Evolutionary conservation across 1,140 invertebrate species (phyloP).

Genomic region (Helicoverpa armigera): DNA sequence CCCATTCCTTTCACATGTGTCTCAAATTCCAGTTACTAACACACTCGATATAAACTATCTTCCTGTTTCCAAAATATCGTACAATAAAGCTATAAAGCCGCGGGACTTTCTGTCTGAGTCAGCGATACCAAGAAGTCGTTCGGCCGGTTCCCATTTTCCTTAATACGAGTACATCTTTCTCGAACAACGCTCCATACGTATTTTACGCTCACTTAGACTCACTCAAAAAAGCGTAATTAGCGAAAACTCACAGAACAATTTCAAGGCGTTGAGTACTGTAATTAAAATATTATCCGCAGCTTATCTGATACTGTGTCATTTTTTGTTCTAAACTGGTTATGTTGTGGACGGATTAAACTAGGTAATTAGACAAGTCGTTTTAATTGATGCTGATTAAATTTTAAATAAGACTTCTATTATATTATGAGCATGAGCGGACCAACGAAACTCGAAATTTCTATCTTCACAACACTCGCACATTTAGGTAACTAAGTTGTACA

Average conservation of each 20-base stretch:
- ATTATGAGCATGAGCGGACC: no score
- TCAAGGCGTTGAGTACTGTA: conserved; percentile 12
- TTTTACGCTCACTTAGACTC: conserved; percentile 33
- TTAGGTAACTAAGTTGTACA: no score
- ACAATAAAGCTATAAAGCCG: not conserved
- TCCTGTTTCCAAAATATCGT: not conserved
- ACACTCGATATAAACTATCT: not conserved
- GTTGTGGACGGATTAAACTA: not conserved
- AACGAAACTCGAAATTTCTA: no score
- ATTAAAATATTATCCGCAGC: conserved; percentile 15
- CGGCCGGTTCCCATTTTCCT: conserved; percentile 51
- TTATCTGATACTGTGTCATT: not conserved
- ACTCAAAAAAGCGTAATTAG: conserved; percentile 8
- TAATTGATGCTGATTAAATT: no score
- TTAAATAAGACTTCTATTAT: no score
- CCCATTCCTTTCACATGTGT: no score
- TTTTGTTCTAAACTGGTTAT: not conserved
- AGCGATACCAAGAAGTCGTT: conserved; percentile 45
- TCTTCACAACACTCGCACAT: no score
- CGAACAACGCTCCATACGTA: conserved; percentile 3
- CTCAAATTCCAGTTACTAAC: no score
- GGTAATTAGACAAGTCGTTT: no score
- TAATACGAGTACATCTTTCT: conserved; percentile 41
- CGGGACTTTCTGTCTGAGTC: conserved; percentile 24
- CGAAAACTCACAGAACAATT: conserved; percentile 10